Evolutionary conservation across 2,797 vertebrate species (phyloP).

Genomic region (Chaetodon trifasciatus): DNA sequence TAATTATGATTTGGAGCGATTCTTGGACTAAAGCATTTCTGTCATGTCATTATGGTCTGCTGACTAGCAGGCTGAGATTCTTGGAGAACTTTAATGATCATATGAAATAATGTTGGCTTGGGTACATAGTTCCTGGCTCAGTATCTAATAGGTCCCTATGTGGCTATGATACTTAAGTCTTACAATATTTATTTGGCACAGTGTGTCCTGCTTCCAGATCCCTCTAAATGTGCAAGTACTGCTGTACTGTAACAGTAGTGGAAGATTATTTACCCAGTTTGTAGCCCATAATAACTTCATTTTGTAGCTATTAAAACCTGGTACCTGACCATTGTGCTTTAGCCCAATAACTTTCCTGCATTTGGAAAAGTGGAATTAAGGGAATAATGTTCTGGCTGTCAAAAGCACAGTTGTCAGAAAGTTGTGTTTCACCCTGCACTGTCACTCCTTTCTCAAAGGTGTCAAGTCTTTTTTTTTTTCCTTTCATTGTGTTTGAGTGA

Average conservation of each 20-base stretch:
- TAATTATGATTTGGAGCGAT: conserved; percentile 26
- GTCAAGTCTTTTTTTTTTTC: conserved; percentile 11
- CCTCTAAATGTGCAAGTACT: conserved; percentile 24
- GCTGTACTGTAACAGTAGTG: neutral
- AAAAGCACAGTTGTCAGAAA: conserved; percentile 21
- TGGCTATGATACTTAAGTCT: conserved; percentile 55
- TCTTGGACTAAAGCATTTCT: conserved; percentile 8
- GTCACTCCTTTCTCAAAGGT: conserved; percentile 12
- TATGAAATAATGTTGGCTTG: conserved; percentile 48
- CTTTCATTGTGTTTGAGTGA: conserved; percentile 22
- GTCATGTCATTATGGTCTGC: conserved; percentile 41
- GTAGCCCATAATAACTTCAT: neutral
- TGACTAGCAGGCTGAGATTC: conserved; percentile 48
- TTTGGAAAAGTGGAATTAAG: conserved; percentile 4
- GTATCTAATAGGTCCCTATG: conserved; percentile 69
- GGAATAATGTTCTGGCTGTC: conserved; percentile 30
- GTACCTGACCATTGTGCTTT: neutral
- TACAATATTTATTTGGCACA: conserved; percentile 58
- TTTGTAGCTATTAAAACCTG: neutral
- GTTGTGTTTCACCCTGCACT: conserved; percentile 3
- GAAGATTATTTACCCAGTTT: conserved; percentile 17
- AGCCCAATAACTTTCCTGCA: neutral
- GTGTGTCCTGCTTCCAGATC: conserved; percentile 37
- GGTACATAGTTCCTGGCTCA: conserved; percentile 37
- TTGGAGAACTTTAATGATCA: conserved; percentile 54